phyloP scores from a whole-genome alignment of 2,797 vertebrate species.

The Pelodytes ibericus region DNA sequence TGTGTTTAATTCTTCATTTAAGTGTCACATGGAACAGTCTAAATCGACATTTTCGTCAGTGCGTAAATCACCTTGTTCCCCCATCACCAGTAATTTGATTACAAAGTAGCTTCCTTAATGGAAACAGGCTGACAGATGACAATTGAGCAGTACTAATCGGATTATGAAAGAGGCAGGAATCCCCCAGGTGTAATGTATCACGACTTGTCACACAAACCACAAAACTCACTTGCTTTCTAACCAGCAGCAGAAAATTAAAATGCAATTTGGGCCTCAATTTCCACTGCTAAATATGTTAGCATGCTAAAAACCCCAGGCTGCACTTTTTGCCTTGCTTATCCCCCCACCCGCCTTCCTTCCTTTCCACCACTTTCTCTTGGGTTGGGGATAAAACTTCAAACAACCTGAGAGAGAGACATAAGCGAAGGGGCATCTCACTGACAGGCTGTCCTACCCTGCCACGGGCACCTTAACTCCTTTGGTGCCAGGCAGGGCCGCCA shows the following conservation, averaged over 20 bases:
- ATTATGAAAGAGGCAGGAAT: constrained; percentile 46
- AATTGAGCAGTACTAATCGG: constrained; percentile 53
- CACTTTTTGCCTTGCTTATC: background rate
- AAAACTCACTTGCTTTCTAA: constrained; percentile 42
- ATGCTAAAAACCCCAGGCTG: constrained; percentile 22
- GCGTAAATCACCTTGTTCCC: constrained; percentile 49
- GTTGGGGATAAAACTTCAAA: constrained; percentile 5
- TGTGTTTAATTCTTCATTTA: background rate
- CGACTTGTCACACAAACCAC: constrained; percentile 47
- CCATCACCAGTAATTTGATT: constrained; percentile 43
- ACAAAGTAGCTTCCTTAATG: constrained; percentile 42
- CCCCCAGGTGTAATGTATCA: constrained; percentile 54
- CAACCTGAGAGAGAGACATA: background rate
- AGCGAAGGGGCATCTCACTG: too few relatives aligned
- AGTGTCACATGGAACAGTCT: constrained; percentile 8
- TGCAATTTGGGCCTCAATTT: constrained; percentile 38
- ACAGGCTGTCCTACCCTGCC: too few relatives aligned
- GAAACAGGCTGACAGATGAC: constrained; percentile 51
- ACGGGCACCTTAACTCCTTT: too few relatives aligned
- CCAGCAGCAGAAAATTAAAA: constrained; percentile 49
- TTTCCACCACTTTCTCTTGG: constrained; percentile 16
- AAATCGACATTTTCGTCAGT: constrained; percentile 51
- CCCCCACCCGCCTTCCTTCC: background rate
- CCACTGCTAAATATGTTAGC: constrained; percentile 52
- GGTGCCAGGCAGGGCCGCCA: too few relatives aligned